Conservation (phyloP, 2,797 vertebrate species). For the Chelidonichthys spinosus region DNA sequence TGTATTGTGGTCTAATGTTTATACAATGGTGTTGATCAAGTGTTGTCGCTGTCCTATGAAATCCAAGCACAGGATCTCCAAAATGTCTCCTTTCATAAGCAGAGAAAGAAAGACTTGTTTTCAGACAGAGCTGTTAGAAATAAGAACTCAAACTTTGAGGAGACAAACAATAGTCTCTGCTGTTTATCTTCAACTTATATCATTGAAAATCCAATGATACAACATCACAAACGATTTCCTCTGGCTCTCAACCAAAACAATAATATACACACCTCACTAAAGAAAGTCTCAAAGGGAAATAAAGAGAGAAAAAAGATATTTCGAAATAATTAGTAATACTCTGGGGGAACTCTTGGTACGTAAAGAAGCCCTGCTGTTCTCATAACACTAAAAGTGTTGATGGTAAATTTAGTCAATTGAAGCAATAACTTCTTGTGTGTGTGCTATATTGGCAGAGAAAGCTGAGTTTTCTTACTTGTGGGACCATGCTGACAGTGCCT, state of each 20-base stretch:
- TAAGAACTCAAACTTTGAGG: not conserved
- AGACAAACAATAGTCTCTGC: not conserved
- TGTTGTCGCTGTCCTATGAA: not conserved
- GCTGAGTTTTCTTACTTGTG: not conserved
- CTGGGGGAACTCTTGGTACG: not conserved
- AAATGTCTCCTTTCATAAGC: not conserved
- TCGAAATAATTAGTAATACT: slow-evolving; percentile 30
- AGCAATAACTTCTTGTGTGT: not conserved
- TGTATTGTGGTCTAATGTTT: not conserved
- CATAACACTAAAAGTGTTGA: not conserved
- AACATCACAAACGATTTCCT: not conserved
- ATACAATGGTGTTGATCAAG: slow-evolving; percentile 7
- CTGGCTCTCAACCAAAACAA: not conserved
- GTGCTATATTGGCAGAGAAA: not conserved
- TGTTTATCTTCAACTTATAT: slow-evolving; percentile 5
- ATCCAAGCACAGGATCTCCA: not conserved
- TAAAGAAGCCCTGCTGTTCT: slow-evolving; percentile 10
- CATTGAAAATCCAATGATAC: not conserved
- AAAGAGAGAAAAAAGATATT: slow-evolving; percentile 15
- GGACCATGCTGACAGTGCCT: not conserved
- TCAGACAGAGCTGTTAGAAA: not conserved
- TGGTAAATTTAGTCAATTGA: not conserved
- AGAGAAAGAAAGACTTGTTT: not conserved
- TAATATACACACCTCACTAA: not conserved
- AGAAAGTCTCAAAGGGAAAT: slow-evolving; percentile 4